Evolutionary conservation across 2,113 vertebrate genomes (phyloP), one percentile per base, ranked within the genome.

Genomic region (Meriones unguiculatus): DNA sequence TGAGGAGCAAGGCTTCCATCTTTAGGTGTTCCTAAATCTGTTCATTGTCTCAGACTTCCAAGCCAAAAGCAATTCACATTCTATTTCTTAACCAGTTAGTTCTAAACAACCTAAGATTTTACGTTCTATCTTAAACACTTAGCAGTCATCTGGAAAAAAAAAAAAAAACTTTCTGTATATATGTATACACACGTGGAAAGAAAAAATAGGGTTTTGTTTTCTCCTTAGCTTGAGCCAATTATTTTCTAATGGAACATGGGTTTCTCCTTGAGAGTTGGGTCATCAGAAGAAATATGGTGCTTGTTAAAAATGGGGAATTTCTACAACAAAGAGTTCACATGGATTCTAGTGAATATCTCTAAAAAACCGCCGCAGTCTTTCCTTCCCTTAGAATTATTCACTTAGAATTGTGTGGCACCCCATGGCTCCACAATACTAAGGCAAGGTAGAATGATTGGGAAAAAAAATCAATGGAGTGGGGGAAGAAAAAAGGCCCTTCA

Each of bases 111-210:
- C 4, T 20, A 59, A 46, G 32, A n/a, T n/a, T 46, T n/a, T 8
- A n/a, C n/a, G 12, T 67, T 38, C 81, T 78, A 28, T 52, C 4
- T 82, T 62, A 35, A 65, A 9, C 64, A 87, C 22, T 81, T 75
- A 62, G 3, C 35, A 72, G 57, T 25, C 76, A 73, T 77, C 86
- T 89, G 77, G 67, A 95, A 50, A 89, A 46, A 46, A 72, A 95
- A 50, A 89, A 93, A 38, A 57, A 57, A 57, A 15, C 6, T 38
- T 5, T 57, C 17, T 73, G 22, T 84, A 25, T 84, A 57, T 7
- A 70, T 88, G 22, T 38, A 25, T 25, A 15, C 18, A 73, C 41
- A 54, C 7, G 38, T 35, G 9, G 7, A 75, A 75, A 77, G 52
- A 76, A 32, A 89, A 88, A 13, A 20, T 70, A 62, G 32, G 32